Percentiles rank a stretch among this genome's conserved stretches.
These are phyloP conservation scores for Tapirus terrestris DNA, from an alignment of 2,113 vertebrate genomes.

Conservation along the genomic window DNA sequence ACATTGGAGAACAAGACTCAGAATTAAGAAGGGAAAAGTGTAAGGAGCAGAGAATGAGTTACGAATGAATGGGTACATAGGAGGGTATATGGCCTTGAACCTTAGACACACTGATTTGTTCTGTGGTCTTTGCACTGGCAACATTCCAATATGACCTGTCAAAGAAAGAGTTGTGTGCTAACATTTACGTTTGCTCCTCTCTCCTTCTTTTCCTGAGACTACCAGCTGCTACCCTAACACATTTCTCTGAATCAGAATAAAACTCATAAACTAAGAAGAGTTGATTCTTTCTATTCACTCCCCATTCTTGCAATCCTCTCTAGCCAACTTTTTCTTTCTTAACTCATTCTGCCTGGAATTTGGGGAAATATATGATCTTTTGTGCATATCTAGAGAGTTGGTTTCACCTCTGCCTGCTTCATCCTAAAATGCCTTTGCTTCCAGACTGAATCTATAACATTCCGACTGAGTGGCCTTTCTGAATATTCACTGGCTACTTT, in stretches of 20 bases:
- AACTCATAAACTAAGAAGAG: background rate
- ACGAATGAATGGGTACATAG: background rate
- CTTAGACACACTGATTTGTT: background rate
- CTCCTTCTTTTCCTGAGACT: background rate
- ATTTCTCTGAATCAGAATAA: constrained; percentile 2
- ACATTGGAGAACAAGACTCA: background rate
- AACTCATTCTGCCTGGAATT: background rate
- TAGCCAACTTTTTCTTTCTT: background rate
- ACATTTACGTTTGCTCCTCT: background rate
- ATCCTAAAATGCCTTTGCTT: background rate
- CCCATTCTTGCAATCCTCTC: background rate
- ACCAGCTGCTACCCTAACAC: background rate
- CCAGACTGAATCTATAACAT: background rate
- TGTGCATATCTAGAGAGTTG: background rate
- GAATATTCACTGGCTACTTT: constrained; percentile 33
- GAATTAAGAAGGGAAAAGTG: constrained; percentile 13
- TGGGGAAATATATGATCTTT: background rate
- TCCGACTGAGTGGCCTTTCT: background rate
- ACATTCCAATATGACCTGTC: background rate
- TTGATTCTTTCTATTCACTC: background rate
- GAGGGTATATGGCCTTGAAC: background rate
- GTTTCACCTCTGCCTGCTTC: background rate
- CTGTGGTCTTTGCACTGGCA: background rate
- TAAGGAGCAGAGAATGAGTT: constrained; percentile 16
- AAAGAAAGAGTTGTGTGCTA: background rate